Evolutionary conservation across 2,113 vertebrate species (phyloP).

Genomic region (Callorhinus ursinus): DNA sequence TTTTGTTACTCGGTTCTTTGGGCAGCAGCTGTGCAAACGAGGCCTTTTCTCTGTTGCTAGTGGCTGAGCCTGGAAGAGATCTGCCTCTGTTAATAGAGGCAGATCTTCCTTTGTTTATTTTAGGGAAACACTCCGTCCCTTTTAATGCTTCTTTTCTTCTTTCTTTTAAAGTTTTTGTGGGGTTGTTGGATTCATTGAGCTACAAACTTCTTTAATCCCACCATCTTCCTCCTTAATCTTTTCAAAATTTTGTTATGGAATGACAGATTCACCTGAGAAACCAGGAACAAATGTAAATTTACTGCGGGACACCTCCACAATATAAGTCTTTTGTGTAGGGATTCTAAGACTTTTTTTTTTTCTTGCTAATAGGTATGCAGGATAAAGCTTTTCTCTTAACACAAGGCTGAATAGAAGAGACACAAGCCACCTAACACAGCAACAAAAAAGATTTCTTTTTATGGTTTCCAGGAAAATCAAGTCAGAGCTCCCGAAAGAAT

Average conservation of each 20-base stretch:
- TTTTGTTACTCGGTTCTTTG: constrained; percentile 59
- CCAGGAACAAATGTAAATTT: background rate
- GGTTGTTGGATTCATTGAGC: constrained; percentile 11
- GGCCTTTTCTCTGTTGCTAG: constrained; percentile 41
- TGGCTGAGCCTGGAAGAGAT: background rate
- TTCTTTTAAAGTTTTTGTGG: constrained; percentile 27
- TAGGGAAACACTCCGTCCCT: background rate
- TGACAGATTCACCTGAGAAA: background rate
- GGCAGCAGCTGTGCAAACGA: constrained; percentile 73
- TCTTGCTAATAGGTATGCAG: background rate
- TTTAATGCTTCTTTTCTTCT: constrained; percentile 37
- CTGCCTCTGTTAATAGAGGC: background rate
- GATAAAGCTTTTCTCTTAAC: constrained; percentile 51
- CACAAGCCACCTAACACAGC: background rate
- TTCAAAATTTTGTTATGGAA: constrained; percentile 23
- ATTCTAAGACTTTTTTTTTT: background rate
- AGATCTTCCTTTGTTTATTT: constrained; percentile 50
- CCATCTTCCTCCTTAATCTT: constrained; percentile 21
- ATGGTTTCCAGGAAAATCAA: constrained; percentile 56
- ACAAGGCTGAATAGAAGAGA: background rate
- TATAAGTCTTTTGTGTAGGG: constrained; percentile 35
- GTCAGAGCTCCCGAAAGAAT: constrained; percentile 39
- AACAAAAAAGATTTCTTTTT: constrained; percentile 28
- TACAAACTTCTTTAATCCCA: constrained; percentile 33
- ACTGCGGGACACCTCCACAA: background rate